These are phyloP conservation scores for Hyperoplus lanceolatus DNA, from an alignment of 2,797 vertebrate species.

Conservation along the genomic window DNA sequence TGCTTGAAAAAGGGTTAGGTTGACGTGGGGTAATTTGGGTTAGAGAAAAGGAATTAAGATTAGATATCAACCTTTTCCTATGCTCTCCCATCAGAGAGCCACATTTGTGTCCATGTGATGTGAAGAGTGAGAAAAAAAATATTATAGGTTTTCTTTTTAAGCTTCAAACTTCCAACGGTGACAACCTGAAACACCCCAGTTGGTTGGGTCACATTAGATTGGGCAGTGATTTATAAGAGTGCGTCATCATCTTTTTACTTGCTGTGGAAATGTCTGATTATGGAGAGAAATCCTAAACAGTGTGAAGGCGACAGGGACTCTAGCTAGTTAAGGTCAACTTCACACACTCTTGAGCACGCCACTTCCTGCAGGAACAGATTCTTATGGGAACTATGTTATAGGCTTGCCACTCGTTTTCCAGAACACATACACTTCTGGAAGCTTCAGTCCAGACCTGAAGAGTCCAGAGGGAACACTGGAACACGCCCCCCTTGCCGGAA, in stretches of 20 bases:
- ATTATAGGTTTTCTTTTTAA: conserved; percentile 68
- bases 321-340: conserved; percentile 77
- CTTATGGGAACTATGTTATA: conserved; percentile 74
- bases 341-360: conserved; percentile 73
- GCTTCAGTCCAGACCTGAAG: conserved; percentile 71
- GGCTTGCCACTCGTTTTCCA: conserved; percentile 58
- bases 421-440: conserved; percentile 60
- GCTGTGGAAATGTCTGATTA: conserved; percentile 85
- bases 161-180: conserved; percentile 83
- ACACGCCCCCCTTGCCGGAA: conserved; percentile 45
- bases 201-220: conserved; percentile 71
- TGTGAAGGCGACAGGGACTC: conserved; percentile 74
- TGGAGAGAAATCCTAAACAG: conserved; percentile 76
- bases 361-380: conserved; percentile 79
- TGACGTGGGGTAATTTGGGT: conserved; percentile 89
- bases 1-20: conserved; percentile 89
- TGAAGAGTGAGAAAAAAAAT: conserved; percentile 65
- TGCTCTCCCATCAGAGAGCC: conserved; percentile 78
- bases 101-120: conserved; percentile 75
- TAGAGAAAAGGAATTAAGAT: conserved; percentile 89
- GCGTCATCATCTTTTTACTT: conserved; percentile 75
- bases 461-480: conserved; percentile 76
- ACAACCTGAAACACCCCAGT: conserved; percentile 84
- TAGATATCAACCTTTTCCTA: conserved; percentile 85
- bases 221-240: conserved; percentile 70